Conservation (phyloP, 2,888 invertebrate genomes). For the Thera obeliscata region DNA sequence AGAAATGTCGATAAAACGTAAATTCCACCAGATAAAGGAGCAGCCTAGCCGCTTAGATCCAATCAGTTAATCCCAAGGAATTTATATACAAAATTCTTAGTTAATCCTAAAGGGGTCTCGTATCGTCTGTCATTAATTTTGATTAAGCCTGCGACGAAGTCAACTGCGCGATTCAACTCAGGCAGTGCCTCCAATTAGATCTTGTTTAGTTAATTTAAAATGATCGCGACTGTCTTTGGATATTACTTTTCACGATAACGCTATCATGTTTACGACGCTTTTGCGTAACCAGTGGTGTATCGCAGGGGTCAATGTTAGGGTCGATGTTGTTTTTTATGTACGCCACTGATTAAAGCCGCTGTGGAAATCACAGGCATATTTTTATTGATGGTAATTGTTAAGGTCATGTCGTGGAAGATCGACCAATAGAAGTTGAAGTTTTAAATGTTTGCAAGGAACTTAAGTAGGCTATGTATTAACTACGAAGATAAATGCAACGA, state of each 20-base stretch:
- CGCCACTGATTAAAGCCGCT: slow-evolving; percentile 7
- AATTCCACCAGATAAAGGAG: slow-evolving; percentile 1
- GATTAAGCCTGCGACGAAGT: slow-evolving; percentile 29
- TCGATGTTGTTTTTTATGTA: slow-evolving; percentile 36
- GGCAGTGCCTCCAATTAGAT: slow-evolving; percentile 33
- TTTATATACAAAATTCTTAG: too few species aligned
- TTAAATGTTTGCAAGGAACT: neutral
- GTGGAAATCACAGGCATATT: slow-evolving; percentile 7
- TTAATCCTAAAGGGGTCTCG: slow-evolving; percentile 6
- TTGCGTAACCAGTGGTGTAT: slow-evolving; percentile 39
- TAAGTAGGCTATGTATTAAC: neutral
- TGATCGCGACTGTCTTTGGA: slow-evolving; percentile 21
- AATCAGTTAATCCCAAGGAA: slow-evolving; percentile 17
- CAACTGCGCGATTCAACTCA: slow-evolving; percentile 17
- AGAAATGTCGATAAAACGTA: slow-evolving; percentile 1
- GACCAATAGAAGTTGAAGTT: slow-evolving; percentile 3
- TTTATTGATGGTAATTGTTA: slow-evolving; percentile 13
- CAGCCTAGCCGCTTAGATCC: slow-evolving; percentile 4
- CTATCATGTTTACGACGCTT: slow-evolving; percentile 48
- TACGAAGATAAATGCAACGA: too few species aligned
- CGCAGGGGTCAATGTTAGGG: slow-evolving; percentile 44
- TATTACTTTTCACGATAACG: slow-evolving; percentile 42
- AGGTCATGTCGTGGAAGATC: slow-evolving; percentile 9
- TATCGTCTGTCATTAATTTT: slow-evolving; percentile 21
- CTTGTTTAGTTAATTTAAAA: slow-evolving; percentile 37